Percentiles rank a stretch among this genome's conserved stretches.
phyloP scores from a whole-genome alignment of 1,140 invertebrate species.

The Pemphigus obesinymphae region DNA sequence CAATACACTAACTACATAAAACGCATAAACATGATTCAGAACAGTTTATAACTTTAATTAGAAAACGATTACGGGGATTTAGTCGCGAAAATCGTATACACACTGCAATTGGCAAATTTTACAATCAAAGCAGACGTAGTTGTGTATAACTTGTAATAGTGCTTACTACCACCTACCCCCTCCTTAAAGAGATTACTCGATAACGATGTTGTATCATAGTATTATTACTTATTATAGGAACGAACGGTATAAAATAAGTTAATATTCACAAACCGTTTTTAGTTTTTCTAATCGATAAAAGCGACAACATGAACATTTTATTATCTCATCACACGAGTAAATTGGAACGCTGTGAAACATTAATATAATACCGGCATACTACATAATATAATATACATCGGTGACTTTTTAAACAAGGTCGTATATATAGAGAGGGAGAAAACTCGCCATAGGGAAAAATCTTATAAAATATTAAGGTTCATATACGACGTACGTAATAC shows the following conservation, averaged over 20 bases:
- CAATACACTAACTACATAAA: conserved; percentile 25
- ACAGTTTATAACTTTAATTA: conserved; percentile 23
- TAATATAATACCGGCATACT: not conserved
- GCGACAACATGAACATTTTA: not conserved
- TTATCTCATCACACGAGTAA: not conserved
- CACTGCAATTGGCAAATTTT: not conserved
- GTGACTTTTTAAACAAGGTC: not conserved
- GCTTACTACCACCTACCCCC: no score
- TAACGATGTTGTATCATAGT: not conserved
- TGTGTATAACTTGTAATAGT: not conserved
- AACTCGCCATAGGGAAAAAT: not conserved
- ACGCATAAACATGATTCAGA: not conserved
- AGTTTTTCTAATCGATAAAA: not conserved
- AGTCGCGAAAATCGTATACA: not conserved
- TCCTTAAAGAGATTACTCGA: not conserved
- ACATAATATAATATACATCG: no score
- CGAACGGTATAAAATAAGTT: not conserved
- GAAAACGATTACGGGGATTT: not conserved
- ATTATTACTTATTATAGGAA: not conserved
- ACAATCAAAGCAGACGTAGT: not conserved
- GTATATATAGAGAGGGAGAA: not conserved
- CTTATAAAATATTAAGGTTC: not conserved
- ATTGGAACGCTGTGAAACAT: not conserved
- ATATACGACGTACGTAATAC: not conserved
- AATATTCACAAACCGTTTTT: not conserved